phyloP scores from a whole-genome alignment of 2,113 vertebrate species.

The Notothenia rossii region DNA sequence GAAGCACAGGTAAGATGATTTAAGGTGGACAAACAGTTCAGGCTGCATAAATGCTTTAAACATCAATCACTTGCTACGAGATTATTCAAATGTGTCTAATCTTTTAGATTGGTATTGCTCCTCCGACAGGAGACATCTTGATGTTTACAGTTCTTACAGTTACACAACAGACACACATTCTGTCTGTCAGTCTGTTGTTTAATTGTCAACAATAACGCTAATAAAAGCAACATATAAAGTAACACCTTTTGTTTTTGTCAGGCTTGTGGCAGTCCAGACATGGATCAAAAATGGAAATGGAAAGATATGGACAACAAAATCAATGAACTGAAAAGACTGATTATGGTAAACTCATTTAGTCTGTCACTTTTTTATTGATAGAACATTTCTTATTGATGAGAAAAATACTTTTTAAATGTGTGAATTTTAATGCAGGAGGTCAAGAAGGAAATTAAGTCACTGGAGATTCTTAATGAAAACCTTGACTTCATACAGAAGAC shows the following conservation, averaged over 20 bases:
- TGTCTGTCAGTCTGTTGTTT: background rate
- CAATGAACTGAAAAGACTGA: constrained; percentile 83
- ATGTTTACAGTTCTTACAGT: background rate
- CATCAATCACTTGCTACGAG: background rate
- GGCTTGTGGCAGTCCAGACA: constrained; percentile 76
- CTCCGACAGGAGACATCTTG: background rate
- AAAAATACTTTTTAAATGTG: background rate
- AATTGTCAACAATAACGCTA: background rate
- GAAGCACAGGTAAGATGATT: constrained; percentile 63
- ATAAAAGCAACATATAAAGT: background rate
- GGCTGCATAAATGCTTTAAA: background rate
- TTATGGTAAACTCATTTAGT: constrained; percentile 81
- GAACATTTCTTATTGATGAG: no score
- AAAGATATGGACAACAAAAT: constrained; percentile 87
- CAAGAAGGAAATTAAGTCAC: constrained; percentile 88
- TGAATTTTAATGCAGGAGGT: constrained; percentile 79
- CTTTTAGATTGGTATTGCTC: background rate
- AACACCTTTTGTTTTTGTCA: constrained; percentile 59
- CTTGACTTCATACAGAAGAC: constrained; percentile 89
- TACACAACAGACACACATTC: background rate
- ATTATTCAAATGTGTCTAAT: background rate
- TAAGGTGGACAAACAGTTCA: background rate
- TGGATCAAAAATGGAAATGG: constrained; percentile 83
- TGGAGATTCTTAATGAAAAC: constrained; percentile 90
- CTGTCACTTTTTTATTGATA: background rate